Evolutionary conservation across 2,888 invertebrate species (phyloP).

Genomic region (Drosophila quinaria): DNA sequence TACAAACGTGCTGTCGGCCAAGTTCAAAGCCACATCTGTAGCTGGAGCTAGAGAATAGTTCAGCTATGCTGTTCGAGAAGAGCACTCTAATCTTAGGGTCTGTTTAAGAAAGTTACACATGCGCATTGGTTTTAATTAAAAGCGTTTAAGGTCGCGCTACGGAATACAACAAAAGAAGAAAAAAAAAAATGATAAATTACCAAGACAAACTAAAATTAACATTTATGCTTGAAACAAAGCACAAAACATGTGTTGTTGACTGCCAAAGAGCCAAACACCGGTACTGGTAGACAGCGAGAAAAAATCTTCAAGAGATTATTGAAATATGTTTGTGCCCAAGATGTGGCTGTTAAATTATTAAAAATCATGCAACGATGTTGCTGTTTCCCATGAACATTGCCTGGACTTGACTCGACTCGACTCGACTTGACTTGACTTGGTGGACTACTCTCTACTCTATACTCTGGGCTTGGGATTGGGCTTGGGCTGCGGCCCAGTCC

Average conservation of each 20-base stretch:
- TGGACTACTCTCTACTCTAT: slow-evolving; percentile 24
- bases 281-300: slow-evolving; percentile 21
- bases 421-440: background rate
- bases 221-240: slow-evolving; percentile 65
- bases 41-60: slow-evolving; percentile 33
- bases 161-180: slow-evolving; percentile 43
- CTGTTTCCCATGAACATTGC: slow-evolving; percentile 77
- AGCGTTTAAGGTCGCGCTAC: slow-evolving; percentile 74
- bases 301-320: slow-evolving; percentile 54
- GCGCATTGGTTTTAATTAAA: slow-evolving; percentile 83
- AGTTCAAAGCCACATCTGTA: slow-evolving; percentile 78
- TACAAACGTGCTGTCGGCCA: slow-evolving; percentile 83
- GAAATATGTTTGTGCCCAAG: slow-evolving; percentile 51
- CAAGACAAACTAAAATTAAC: slow-evolving; percentile 77
- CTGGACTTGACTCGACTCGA: background rate
- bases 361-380: slow-evolving; percentile 71
- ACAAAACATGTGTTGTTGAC: slow-evolving; percentile 55
- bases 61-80: slow-evolving; percentile 10
- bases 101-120: slow-evolving; percentile 82
- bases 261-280: slow-evolving; percentile 14
- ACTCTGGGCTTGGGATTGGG: slow-evolving; percentile 10
- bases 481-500: slow-evolving; percentile 3
- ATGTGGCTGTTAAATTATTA: slow-evolving; percentile 78
- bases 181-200: slow-evolving; percentile 81
- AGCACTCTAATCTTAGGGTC: slow-evolving; percentile 35